Evolutionary conservation across 2,888 invertebrate genomes (phyloP), one percentile per base, ranked within the genome.

Genomic region (Miltochrista miniata): DNA sequence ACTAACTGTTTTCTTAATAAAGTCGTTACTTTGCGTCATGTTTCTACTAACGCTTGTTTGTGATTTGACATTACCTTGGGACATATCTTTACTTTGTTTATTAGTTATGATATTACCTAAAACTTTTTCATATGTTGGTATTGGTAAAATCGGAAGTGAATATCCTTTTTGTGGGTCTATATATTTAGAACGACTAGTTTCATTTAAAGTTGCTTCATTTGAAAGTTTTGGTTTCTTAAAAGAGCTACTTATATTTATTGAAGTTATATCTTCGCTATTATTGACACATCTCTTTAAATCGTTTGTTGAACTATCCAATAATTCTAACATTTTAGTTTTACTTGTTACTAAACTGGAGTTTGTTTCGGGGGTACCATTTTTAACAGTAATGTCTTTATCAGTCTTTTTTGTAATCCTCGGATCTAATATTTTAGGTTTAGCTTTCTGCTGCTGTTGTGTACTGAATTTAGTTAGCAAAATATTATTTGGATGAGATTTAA

Each of bases 131-230:
- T 70, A 83, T 1, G 81, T 74, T 1, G 81, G 79, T 63, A 86
- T 87, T 0, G 86, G 85, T 36, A 85, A 70, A 50, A 87, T 81
- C 1, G 87, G 77, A 1, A 83, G 72, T 0, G 86, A 86, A 61
- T 87, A 86, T 13, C 67, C 72, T 14, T 54, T 60, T 33, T 15
- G 11, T 45, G 35, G 31, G 5, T 48, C 44, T 14, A 13, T 41
- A 40, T 37, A 12, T 24, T 29, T 14, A 18, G 11, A 9, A 11
- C 29, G 14, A 3, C n/a, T 11, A 24, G 30, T n/a, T 13, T 15
- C 15, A 36, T 15, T 31, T 7, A 15, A 14, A 10, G 15, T 36
- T 10, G 15, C 40, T 33, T 15, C 14, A 15, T 15, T 39, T 14
- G 34, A 15, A 35, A 37, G 10, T 7, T 45, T 36, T 35, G 46